phyloP scores from a whole-genome alignment of 2,113 vertebrate genomes.

The Marcusenius ussheri region DNA sequence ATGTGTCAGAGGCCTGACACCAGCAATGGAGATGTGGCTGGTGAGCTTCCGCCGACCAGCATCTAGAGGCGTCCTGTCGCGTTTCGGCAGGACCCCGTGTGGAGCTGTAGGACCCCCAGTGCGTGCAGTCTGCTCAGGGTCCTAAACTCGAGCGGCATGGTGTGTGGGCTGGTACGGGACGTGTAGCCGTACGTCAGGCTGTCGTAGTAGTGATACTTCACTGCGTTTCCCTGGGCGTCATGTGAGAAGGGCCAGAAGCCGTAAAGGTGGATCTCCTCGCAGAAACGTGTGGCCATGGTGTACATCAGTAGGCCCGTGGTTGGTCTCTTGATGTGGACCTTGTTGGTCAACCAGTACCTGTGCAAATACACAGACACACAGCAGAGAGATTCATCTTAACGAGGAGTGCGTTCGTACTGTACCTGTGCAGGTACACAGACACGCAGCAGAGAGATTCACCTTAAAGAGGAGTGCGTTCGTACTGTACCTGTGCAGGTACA shows the following conservation, averaged over 20 bases:
- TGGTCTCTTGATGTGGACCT: slow-evolving; percentile 90
- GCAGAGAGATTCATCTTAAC: neutral
- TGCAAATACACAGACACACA: neutral
- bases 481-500: too few species aligned
- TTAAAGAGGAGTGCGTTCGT: too few species aligned
- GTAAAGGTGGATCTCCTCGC: slow-evolving; percentile 87
- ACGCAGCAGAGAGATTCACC: too few species aligned
- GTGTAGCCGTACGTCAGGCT: slow-evolving; percentile 85
- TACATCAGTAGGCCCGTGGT: slow-evolving; percentile 96
- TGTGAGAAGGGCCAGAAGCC: slow-evolving; percentile 91
- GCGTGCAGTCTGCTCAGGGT: slow-evolving; percentile 81
- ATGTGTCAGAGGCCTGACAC: neutral
- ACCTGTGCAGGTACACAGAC: too few species aligned
- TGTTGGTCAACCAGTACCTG: slow-evolving; percentile 96
- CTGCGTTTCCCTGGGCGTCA: slow-evolving; percentile 70
- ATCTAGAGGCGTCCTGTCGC: neutral
- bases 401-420: neutral
- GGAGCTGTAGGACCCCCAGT: slow-evolving; percentile 87
- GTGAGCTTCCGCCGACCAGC: neutral
- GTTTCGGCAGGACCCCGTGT: slow-evolving; percentile 69
- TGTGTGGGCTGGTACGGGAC: slow-evolving; percentile 84
- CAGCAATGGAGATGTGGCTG: neutral
- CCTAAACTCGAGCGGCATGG: slow-evolving; percentile 95
- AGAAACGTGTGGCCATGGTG: slow-evolving; percentile 92
- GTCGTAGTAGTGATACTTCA: slow-evolving; percentile 97